Percentiles rank a stretch among this genome's conserved stretches.
These are phyloP conservation scores for Reinhardtius hippoglossoides DNA, from an alignment of 2,113 vertebrate species.

Conservation along the genomic window DNA sequence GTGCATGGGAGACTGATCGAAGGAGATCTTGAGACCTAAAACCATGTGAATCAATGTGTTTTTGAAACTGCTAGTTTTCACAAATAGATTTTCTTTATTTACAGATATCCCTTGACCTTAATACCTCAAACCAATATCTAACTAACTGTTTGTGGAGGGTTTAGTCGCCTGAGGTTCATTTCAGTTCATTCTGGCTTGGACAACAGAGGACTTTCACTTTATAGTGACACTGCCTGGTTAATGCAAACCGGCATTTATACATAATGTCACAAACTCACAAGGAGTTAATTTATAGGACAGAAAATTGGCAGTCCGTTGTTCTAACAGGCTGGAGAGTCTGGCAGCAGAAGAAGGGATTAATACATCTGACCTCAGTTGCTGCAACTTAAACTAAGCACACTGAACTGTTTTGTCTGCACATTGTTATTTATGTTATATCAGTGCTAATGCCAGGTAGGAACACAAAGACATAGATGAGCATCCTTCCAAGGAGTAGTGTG, in stretches of 20 bases:
- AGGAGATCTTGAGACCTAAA: not conserved
- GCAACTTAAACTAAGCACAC: constrained; percentile 16
- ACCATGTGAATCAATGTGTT: too few species aligned
- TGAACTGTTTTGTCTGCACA: constrained; percentile 2
- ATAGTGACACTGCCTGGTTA: not conserved
- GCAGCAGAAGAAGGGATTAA: not conserved
- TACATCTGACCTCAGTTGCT: not conserved
- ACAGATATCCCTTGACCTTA: not conserved
- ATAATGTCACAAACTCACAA: constrained; percentile 13
- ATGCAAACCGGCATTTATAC: constrained; percentile 8
- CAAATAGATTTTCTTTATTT: not conserved
- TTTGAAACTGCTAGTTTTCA: not conserved
- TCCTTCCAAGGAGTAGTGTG: not conserved
- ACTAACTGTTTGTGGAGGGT: not conserved
- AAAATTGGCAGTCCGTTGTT: not conserved
- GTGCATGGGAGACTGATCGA: not conserved
- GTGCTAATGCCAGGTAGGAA: constrained; percentile 14
- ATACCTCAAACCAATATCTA: too few species aligned
- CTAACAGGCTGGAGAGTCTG: not conserved
- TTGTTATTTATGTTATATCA: constrained; percentile 23
- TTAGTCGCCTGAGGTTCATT: not conserved
- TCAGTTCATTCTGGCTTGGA: not conserved
- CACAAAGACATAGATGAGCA: not conserved
- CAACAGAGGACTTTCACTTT: not conserved
- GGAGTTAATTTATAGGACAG: constrained; percentile 1